phyloP scores from a whole-genome alignment of 2,113 vertebrate species.

The Dendropsophus ebraccatus region DNA sequence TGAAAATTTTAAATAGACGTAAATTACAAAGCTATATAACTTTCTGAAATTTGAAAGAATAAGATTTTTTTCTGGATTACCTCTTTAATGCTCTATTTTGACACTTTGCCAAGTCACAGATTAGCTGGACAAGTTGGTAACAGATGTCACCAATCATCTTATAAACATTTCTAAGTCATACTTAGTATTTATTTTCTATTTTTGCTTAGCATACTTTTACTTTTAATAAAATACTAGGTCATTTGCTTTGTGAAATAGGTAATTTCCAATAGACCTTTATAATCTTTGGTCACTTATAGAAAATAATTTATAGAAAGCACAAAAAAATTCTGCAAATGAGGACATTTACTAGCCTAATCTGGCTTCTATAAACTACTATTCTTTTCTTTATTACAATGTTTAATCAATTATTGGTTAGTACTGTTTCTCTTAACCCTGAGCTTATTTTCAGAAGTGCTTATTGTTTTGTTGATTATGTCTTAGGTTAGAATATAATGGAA shows the following conservation, averaged over 20 bases:
- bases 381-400: background rate
- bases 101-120: no score
- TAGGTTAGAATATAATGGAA: conserved; percentile 10
- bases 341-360: background rate
- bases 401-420: background rate
- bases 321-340: background rate
- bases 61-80: no score
- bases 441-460: background rate
- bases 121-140: no score
- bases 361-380: background rate
- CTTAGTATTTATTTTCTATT: no score
- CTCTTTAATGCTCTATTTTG: no score
- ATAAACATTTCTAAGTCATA: no score
- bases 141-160: no score
- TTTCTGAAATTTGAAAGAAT: no score
- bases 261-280: background rate
- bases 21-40: no score
- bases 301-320: background rate
- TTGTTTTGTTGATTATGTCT: background rate
- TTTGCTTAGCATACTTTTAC: no score
- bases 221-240: no score
- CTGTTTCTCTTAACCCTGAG: background rate
- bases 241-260: background rate
- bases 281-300: background rate
- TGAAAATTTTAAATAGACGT: no score